These are phyloP conservation scores for Typhlomys cinereus DNA, from an alignment of 2,113 vertebrate genomes.

Conservation along the genomic window DNA sequence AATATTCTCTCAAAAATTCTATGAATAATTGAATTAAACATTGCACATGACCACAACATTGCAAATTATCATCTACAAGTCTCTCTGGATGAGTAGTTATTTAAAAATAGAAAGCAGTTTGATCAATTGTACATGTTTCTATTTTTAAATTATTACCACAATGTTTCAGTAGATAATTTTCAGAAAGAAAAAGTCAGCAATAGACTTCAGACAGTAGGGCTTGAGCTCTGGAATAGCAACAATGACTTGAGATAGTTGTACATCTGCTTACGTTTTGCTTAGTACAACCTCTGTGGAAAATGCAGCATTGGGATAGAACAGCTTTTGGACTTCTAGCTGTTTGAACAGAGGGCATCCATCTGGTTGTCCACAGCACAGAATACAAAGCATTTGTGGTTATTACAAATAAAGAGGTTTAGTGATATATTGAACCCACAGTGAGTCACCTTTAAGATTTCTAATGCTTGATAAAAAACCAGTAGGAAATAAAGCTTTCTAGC, in stretches of 20 bases:
- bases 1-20: neutral
- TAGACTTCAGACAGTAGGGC: constrained; percentile 36
- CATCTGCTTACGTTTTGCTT: constrained; percentile 28
- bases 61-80: constrained; percentile 44
- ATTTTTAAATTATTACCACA: constrained; percentile 63
- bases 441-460: constrained; percentile 50
- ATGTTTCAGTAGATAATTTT: constrained; percentile 49
- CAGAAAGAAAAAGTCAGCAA: constrained; percentile 31
- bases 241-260: neutral
- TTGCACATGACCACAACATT: constrained; percentile 27
- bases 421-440: neutral
- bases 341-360: neutral
- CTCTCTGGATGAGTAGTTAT: constrained; percentile 14
- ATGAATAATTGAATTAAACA: constrained; percentile 56
- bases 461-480: constrained; percentile 50
- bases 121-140: constrained; percentile 56
- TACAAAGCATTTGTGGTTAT: constrained; percentile 17
- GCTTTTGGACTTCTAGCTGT: constrained; percentile 16
- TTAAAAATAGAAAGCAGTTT: constrained; percentile 63
- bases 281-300: constrained; percentile 45
- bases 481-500: constrained; percentile 35
- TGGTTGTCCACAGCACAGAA: neutral
- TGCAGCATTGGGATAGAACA: neutral
- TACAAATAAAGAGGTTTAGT: constrained; percentile 37
- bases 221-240: constrained; percentile 20